phyloP scores from a whole-genome alignment of 2,797 vertebrate genomes.

The Myioborus miniatus region DNA sequence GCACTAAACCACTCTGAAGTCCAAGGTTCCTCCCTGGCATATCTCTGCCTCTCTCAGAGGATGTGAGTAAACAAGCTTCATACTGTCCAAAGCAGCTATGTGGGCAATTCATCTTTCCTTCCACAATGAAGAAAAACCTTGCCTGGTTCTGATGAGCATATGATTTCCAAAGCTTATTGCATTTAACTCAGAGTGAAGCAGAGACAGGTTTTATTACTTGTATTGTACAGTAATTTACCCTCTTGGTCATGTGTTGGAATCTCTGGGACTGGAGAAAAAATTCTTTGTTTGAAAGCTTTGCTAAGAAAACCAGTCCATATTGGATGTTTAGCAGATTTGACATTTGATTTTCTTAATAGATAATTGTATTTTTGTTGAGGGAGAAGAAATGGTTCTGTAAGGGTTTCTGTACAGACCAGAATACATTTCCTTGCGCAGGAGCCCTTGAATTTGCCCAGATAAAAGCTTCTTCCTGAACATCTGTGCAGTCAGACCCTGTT shows the following conservation, averaged over 20 bases:
- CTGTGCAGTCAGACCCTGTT: not conserved
- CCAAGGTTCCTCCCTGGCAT: not conserved
- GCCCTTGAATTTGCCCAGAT: not conserved
- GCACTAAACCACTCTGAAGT: not conserved
- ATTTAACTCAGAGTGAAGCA: not conserved
- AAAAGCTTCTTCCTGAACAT: not conserved
- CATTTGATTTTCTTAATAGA: not conserved
- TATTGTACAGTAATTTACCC: not conserved
- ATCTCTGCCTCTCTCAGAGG: not conserved
- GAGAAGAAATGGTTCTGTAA: not conserved
- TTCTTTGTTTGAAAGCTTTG: not conserved
- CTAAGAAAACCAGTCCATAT: not conserved
- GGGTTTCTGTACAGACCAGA: not conserved
- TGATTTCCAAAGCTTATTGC: not conserved
- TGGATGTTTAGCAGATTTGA: not conserved
- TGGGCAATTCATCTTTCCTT: not conserved
- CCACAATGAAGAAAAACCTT: not conserved
- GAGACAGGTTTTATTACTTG: not conserved
- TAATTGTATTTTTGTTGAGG: not conserved
- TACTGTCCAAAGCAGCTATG: not conserved
- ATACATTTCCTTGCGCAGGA: not conserved
- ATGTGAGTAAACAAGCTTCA: rapidly evolving
- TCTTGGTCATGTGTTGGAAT: not conserved
- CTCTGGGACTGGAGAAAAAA: not conserved
- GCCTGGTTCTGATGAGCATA: not conserved